phyloP scores from a whole-genome alignment of 2,113 vertebrate species.

The Antidorcas marsupialis region DNA sequence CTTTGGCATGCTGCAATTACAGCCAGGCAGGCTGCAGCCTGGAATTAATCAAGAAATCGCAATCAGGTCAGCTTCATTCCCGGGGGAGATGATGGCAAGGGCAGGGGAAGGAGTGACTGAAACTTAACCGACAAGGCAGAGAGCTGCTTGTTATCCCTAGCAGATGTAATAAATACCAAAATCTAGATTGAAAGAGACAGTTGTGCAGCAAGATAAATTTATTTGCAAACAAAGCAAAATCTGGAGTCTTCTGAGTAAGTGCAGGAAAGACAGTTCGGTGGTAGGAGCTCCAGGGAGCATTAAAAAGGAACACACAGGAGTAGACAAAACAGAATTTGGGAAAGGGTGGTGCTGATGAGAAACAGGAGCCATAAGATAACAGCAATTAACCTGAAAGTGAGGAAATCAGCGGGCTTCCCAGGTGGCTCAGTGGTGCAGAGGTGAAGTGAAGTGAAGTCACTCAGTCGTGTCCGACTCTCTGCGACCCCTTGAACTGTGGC shows the following conservation, averaged over 20 bases:
- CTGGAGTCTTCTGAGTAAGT: neutral
- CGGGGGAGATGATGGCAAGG: neutral
- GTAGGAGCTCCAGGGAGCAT: neutral
- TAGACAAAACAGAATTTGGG: neutral
- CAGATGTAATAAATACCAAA: neutral
- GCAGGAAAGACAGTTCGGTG: neutral
- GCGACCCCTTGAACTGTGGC: too few relatives aligned
- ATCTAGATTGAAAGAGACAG: neutral
- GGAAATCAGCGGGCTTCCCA: neutral
- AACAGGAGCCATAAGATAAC: fast-evolving
- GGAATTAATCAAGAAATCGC: conserved; percentile 64
- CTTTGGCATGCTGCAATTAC: conserved; percentile 58
- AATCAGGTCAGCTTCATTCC: conserved; percentile 58
- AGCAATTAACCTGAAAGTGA: neutral
- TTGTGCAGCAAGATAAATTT: neutral
- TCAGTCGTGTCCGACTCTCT: too few relatives aligned
- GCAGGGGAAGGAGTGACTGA: neutral
- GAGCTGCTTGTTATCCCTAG: neutral
- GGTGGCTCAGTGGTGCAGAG: neutral
- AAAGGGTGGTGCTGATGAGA: neutral
- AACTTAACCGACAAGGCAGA: neutral
- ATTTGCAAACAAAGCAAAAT: neutral
- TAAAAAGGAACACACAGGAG: neutral
- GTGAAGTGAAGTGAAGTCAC: too few relatives aligned
- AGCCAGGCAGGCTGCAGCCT: conserved; percentile 33